Conservation (phyloP, 2,888 invertebrate genomes). For the Callyntrura sp. region DNA sequence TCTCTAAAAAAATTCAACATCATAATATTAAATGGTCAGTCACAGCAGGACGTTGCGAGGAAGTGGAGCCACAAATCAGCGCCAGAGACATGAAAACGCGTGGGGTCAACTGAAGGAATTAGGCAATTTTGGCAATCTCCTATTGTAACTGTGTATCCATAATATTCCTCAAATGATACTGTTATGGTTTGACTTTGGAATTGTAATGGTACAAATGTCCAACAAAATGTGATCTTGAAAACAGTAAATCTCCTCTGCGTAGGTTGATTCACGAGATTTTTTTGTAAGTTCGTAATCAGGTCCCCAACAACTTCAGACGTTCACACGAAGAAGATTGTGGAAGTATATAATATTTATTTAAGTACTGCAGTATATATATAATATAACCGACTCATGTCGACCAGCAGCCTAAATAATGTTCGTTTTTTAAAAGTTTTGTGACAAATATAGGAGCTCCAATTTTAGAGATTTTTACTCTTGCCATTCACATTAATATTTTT, state of each 20-base stretch:
- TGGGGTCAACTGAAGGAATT: constrained; percentile 54
- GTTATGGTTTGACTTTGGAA: constrained; percentile 25
- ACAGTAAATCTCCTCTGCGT: constrained; percentile 46
- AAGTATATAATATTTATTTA: not conserved
- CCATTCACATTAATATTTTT: too few relatives aligned
- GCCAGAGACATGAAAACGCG: constrained; percentile 53
- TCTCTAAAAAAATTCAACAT: constrained; percentile 14
- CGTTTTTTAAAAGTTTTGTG: not conserved
- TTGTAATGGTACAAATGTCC: not conserved
- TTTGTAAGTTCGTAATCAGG: constrained; percentile 7
- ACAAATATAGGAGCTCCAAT: not conserved
- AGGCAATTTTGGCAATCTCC: constrained; percentile 55
- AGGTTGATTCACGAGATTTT: constrained; percentile 29
- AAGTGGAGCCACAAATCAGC: constrained; percentile 57
- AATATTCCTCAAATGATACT: constrained; percentile 6
- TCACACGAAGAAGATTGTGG: not conserved
- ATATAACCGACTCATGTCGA: not conserved
- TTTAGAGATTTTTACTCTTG: not conserved
- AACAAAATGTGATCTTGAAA: constrained; percentile 56
- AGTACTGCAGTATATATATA: not conserved
- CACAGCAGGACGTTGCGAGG: constrained; percentile 56
- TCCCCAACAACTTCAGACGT: constrained; percentile 10
- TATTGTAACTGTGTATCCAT: not conserved
- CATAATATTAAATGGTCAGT: constrained; percentile 30
- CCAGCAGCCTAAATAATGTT: not conserved